Percentiles rank a stretch among this genome's conserved stretches.
phyloP scores from a whole-genome alignment of 2,888 invertebrate genomes.

The Dasysyrphus tricinctus region DNA sequence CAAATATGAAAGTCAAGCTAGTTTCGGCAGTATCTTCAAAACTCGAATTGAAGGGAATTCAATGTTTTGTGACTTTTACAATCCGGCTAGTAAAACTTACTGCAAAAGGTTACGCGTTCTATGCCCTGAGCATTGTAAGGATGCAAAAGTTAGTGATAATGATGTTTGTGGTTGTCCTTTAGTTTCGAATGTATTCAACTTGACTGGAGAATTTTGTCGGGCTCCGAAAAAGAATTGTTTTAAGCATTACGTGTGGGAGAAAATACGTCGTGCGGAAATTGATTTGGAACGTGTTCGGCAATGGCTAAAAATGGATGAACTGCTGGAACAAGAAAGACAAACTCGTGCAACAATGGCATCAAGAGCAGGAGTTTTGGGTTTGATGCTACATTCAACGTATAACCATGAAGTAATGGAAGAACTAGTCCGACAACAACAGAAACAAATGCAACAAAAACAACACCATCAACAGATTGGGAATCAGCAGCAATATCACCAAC shows the following conservation, averaged over 20 bases:
- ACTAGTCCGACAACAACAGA: conserved; percentile 83
- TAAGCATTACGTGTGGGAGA: conserved; percentile 98
- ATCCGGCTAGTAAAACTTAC: conserved; percentile 93
- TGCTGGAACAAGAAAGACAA: conserved; percentile 96
- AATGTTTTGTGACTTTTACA: conserved; percentile 99
- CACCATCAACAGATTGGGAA: conserved; percentile 69
- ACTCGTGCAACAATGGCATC: conserved; percentile 89
- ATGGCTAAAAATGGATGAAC: conserved; percentile 96
- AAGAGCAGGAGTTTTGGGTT: conserved; percentile 95
- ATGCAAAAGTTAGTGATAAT: conserved; percentile 92
- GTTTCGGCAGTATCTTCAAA: conserved; percentile 97
- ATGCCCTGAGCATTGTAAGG: conserved; percentile 99
- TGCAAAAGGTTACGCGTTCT: conserved; percentile 97
- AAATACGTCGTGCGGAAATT: conserved; percentile 95
- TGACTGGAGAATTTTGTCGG: conserved; percentile 93
- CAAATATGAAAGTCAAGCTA: conserved; percentile 98
- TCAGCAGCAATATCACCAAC: conserved; percentile 61
- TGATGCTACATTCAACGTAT: conserved; percentile 98
- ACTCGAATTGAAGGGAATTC: conserved; percentile 97
- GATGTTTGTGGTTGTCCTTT: conserved; percentile 98
- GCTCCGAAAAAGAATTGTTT: conserved; percentile 95
- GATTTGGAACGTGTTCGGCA: conserved; percentile 96
- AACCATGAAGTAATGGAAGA: conserved; percentile 96
- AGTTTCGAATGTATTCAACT: conserved; percentile 92
- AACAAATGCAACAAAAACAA: conserved; percentile 78